Evolutionary conservation across 2,113 vertebrate genomes (phyloP), one percentile per base, ranked within the genome.

Genomic region (Channa maculata): DNA sequence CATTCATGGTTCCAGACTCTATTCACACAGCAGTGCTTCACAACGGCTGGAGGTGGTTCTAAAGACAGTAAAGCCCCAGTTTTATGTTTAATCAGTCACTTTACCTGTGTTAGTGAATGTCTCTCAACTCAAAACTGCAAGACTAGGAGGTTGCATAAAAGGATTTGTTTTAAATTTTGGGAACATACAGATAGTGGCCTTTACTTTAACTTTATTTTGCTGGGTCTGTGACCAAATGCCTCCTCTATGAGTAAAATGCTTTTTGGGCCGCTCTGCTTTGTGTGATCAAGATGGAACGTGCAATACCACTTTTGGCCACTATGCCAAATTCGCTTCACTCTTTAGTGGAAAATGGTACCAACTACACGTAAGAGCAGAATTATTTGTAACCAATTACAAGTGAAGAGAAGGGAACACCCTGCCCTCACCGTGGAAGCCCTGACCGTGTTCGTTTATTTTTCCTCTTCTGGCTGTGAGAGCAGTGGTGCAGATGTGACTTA

Each of bases 401-500:
- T 24, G 3, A 8, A 41, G 39, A 41, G 39, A 41, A 11, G 9
- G 44, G 13, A 53, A 34, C 43, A 50, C 53, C 48, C 65, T 1
- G 2, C 66, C 50, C 45, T 6, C 57, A 55, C 77, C 14, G 61
- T 72, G 50, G 37, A 86, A 86, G 88, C 88, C 86, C 83, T 75
- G 54, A 77, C 84, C 77, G 76, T 80, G 68, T 61, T 69, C 51
- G 55, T 90, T 77, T 43, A 43, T 55, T 80, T 77, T 70, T 38
- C 8, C 8, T 58, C 52, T 70, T 43, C 48, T 39, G 64, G 50
- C 75, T 86, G 64, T 75, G 86, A 75, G 73, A 77, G 78, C 80
- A 83, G 79, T 72, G 72, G 77, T 75, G 80, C 86, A 86, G 86
- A 82, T 63, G 79, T 71, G 74, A 75, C 75, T 88, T 71, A 66